phyloP scores from a whole-genome alignment of 2,797 vertebrate species.

The Thalassophryne amazonica region DNA sequence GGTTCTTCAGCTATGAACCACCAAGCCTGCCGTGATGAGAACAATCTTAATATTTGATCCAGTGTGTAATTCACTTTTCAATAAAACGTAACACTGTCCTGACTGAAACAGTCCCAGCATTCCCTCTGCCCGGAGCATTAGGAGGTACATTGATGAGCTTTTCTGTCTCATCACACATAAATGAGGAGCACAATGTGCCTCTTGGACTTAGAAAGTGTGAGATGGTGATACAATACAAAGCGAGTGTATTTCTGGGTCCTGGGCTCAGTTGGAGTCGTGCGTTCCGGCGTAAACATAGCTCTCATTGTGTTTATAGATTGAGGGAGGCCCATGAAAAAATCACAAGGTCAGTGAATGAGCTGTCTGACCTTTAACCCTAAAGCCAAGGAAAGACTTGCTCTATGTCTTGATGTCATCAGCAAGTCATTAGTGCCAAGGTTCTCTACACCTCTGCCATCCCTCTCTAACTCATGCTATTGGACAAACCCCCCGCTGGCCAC shows the following conservation, averaged over 20 bases:
- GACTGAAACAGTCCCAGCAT: slow-evolving; percentile 46
- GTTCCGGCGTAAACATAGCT: slow-evolving; percentile 59
- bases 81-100: no score
- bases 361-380: slow-evolving; percentile 68
- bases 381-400: slow-evolving; percentile 65
- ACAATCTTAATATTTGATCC: no score
- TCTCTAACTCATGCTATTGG: slow-evolving; percentile 41
- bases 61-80: no score
- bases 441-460: slow-evolving; percentile 67
- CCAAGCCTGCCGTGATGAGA: no score
- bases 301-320: slow-evolving; percentile 69
- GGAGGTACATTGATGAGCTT: no score
- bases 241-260: slow-evolving; percentile 19
- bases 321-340: slow-evolving; percentile 68
- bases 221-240: slow-evolving; percentile 31
- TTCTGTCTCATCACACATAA: no score
- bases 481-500: slow-evolving; percentile 26
- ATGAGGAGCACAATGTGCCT: no score
- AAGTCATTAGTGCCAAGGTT: slow-evolving; percentile 68
- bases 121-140: slow-evolving; percentile 51
- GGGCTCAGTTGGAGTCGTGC: slow-evolving; percentile 39
- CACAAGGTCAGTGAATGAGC: slow-evolving; percentile 69
- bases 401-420: slow-evolving; percentile 75
- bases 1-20: no score
- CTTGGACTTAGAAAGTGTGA: slow-evolving; percentile 3